Base-by-base conservation (phyloP, 2,888 invertebrate genomes). In the Nephrocerus scutellatus region DNA sequence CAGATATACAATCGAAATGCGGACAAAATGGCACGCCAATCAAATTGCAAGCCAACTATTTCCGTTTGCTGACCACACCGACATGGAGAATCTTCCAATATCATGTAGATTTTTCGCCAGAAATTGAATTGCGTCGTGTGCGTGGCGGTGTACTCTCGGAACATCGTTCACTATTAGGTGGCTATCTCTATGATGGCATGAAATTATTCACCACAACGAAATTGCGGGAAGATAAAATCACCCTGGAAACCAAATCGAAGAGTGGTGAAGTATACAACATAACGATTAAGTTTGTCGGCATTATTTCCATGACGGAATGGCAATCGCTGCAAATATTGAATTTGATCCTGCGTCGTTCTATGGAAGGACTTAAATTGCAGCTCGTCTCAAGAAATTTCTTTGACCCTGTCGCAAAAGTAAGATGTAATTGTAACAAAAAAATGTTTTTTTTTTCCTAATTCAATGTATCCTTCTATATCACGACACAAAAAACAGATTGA, bases 311-410 rank as follows among this genome's bases (percentile, higher is more conserved):
- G 18, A 79, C 78, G 0, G 84, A 86, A 48, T 75, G 76, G 34
- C 77, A 80, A 22, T 82, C 84, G 45, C 60, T 87, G 0, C 87
- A 87, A 53, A 73, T 89, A 0, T 82, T 86, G 46, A 89, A 89
- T 54, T 76, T 88, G 4, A 77, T 88, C 0, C 75, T 88, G 52
- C 70, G 86, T 2, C 82, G 64, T 16, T 55, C 63, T 0, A 63
- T 69, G 62, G 71, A 70, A 1, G 62, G 74, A 4, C 64, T 88
- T 16, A 65, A 80, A 0, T 58, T 88, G 5, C 78, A 84, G 53
- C 66, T 82, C 3, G 76, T 88, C 15, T 81, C 82, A 0, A 67
- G 86, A 2, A 80, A 87, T 60, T 84, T 75, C 52, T 88, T 75
- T 51, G 86, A 88, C 65, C 74, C 82, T 0, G 38, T 56, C 0